Base-by-base conservation (phyloP, 1,140 invertebrate species). In the Rhyacophila brunnea region DNA sequence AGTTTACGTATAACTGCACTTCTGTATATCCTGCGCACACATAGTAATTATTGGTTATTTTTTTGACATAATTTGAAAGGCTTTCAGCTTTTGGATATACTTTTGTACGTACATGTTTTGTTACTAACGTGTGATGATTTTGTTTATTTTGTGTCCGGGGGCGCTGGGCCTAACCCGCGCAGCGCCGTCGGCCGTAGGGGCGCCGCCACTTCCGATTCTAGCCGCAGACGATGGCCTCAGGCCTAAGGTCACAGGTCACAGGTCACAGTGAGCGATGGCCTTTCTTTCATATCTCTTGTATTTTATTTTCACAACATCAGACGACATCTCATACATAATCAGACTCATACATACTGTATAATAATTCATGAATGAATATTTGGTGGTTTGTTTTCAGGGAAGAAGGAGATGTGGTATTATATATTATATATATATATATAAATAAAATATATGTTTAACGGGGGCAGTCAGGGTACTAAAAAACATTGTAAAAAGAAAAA, bases 61-160 rank as follows among this genome's bases (percentile, higher is more conserved):
- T 74, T 72, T 68, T 77, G 72, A 69, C 73, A 72, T 75, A 60
- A 71, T 75, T 78, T 78, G 64, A 67, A 73, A 75, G 75, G 77
- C 77, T 79, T 79, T 74, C 72, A 63, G 77, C 77, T 79, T 79
- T 73, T 74, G 63, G 72, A 75, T 69, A 77, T 75, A 79, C 72
- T 77, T 72, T 74, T 76, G 65, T 65, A 66, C 44, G 77, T 79
- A 79, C 76, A 79, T 79, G 77, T 79, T 79, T 79, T 79, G 74
- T 78, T 78, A 79, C 77, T 79, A 79, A 79, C 71, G 69, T 75
- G 67, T 67, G 67, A 71, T 73, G 71, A 70, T 68, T 68, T 71
- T 67, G 62, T 71, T 68, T 68, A 28, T 71, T 68, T 73, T 70
- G 70, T 56, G 49, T 40, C 18, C 35, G 42, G 32, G 23, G 17